These are phyloP conservation scores for Ornithoptera priamus DNA, from an alignment of 2,888 invertebrate species.

Conservation along the genomic window DNA sequence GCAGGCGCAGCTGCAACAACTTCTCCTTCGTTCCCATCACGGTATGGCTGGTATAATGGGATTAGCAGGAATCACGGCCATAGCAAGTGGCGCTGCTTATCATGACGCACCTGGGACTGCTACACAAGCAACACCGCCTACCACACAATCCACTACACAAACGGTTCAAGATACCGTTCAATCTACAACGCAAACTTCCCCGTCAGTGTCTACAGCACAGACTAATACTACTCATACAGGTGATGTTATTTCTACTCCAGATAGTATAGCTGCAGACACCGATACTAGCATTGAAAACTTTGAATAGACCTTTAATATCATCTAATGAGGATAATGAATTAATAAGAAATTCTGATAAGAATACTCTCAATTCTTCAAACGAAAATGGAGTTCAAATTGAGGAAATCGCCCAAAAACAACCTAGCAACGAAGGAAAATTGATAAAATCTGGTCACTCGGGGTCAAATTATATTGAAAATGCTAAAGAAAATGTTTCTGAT, in stretches of 20 bases:
- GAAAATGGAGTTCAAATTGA: conserved; percentile 57
- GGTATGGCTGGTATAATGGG: conserved; percentile 74
- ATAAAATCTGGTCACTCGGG: conserved; percentile 43
- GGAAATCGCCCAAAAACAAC: conserved; percentile 57
- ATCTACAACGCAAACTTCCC: conserved; percentile 74
- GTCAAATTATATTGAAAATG: conserved; percentile 35
- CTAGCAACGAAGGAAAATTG: conserved; percentile 44
- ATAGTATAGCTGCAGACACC: conserved; percentile 52
- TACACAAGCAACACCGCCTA: conserved; percentile 68
- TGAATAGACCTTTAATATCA: conserved; percentile 41
- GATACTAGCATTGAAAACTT: conserved; percentile 49
- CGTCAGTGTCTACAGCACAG: conserved; percentile 70
- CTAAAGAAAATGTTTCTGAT: conserved; percentile 40
- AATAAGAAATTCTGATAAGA: conserved; percentile 44
- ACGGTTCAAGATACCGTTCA: conserved; percentile 73
- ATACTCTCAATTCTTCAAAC: conserved; percentile 33
- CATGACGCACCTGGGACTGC: conserved; percentile 71
- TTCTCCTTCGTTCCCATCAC: conserved; percentile 83
- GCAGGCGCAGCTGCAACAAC: conserved; percentile 90
- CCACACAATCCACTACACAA: conserved; percentile 72
- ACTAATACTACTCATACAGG: conserved; percentile 71
- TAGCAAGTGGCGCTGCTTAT: conserved; percentile 72
- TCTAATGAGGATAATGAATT: conserved; percentile 35
- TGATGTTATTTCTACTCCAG: conserved; percentile 54
- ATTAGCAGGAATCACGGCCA: conserved; percentile 69